Evolutionary conservation across 2,113 vertebrate genomes (phyloP), one percentile per base, ranked within the genome.

Genomic region (Smithornis capensis): DNA sequence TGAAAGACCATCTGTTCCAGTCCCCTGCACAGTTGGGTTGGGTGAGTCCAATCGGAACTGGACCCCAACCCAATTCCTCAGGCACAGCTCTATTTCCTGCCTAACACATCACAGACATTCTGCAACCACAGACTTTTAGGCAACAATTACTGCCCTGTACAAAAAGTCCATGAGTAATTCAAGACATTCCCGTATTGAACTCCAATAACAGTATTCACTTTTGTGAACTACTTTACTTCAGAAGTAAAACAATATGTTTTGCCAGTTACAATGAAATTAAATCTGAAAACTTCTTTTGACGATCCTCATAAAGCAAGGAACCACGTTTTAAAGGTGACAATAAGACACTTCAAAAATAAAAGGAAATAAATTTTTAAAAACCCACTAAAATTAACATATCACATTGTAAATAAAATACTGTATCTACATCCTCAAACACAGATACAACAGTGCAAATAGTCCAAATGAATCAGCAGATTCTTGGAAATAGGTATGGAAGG

Each of bases 401-500:
- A 31, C 9, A 35, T 8, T 47, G 33, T 17, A 87, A 94, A 83
- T 31, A 85, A 89, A 78, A 52, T 31, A 59, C 10, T 59, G 6
- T 29, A 59, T 40, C 33, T 55, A 50, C 25, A 77, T 3, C 3
- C 13, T 62, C 53, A 69, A 76, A 62, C 45, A 89, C 3, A 76
- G 3, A 47, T 3, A 64, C 2, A 44, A 62, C 14, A 83, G 56
- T 33, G 40, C 29, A 67, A 64, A 67, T 1, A 89, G 53, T n/a
- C 28, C 56, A 79, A 55, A 62, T 65, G 31, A 91, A 89, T 83
- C 77, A 94, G 65, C 29, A 91, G 53, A 85, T 76, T 68, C 78
- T 25, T 79, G 4, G 35, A 83, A 95, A 42, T 1, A 83, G 19
- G 9, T 37, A 65, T 4, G 7, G 23, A 91, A 22, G 44, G 9